These are phyloP conservation scores for Ataeniobius toweri DNA, from an alignment of 2,797 vertebrate species.

Conservation along the genomic window DNA sequence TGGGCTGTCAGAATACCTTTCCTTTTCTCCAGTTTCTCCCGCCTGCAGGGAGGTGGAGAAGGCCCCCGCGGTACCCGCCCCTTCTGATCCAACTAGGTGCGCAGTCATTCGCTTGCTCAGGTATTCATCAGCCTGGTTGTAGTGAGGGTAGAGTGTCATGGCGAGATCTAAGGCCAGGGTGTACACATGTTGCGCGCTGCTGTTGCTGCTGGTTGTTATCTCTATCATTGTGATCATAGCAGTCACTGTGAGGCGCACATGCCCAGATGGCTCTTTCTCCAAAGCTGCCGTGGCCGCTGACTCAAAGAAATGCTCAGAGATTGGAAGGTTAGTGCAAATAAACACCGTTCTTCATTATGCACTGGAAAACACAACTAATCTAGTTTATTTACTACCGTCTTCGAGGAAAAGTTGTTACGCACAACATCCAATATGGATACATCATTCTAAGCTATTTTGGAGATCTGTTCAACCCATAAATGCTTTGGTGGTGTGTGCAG, in stretches of 20 bases:
- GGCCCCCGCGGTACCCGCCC: not conserved
- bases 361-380: not conserved
- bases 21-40: not conserved
- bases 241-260: constrained; percentile 30
- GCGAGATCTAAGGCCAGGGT: constrained; percentile 6
- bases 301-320: constrained; percentile 70
- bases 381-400: not conserved
- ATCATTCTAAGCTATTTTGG: not conserved
- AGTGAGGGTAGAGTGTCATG: not conserved
- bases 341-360: not conserved
- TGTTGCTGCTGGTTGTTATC: constrained; percentile 46
- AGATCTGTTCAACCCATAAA: too few species aligned
- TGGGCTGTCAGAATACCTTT: not conserved
- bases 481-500: not conserved
- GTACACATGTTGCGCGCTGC: constrained; percentile 41
- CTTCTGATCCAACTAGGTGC: not conserved
- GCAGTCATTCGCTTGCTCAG: not conserved
- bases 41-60: not conserved
- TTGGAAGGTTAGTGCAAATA: constrained; percentile 74
- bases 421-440: not conserved
- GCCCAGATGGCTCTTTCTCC: constrained; percentile 49
- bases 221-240: constrained; percentile 37
- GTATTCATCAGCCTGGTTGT: not conserved
- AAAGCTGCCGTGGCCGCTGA: constrained; percentile 78
- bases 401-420: not conserved